phyloP scores from a whole-genome alignment of 1,140 invertebrate species.

The Paracyclopina nana region DNA sequence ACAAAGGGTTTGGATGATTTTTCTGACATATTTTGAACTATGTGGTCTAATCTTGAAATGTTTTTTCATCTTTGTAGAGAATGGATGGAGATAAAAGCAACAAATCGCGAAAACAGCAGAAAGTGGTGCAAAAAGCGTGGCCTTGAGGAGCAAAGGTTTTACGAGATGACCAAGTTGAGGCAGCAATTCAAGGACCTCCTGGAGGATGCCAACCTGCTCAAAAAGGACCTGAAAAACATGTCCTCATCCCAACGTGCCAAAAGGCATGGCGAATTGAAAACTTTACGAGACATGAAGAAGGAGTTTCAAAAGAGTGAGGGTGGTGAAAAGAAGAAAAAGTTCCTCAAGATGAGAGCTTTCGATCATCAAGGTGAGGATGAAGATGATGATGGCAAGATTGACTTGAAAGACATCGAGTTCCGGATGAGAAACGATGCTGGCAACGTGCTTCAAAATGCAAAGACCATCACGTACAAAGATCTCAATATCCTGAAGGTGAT shows the following conservation, averaged over 20 bases:
- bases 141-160: conserved; percentile 86
- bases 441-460: conserved; percentile 46
- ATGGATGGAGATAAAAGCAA: conserved; percentile 57
- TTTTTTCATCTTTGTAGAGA: too few relatives aligned
- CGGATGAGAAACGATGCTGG: conserved; percentile 46
- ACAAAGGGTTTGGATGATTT: neutral
- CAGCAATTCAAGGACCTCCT: conserved; percentile 70
- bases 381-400: conserved; percentile 35
- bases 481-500: conserved; percentile 74
- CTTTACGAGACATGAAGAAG: conserved; percentile 54
- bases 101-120: conserved; percentile 30
- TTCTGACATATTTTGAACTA: conserved; percentile 25
- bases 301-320: conserved; percentile 37
- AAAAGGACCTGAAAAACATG: conserved; percentile 31
- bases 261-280: conserved; percentile 64
- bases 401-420: conserved; percentile 83
- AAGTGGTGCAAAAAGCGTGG: conserved; percentile 71
- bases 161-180: conserved; percentile 81
- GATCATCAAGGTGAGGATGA: conserved; percentile 31
- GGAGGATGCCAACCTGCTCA: conserved; percentile 45
- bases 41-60: too few relatives aligned
- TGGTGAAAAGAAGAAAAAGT: conserved; percentile 42
- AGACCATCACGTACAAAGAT: conserved; percentile 53
- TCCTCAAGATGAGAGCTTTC: conserved; percentile 36
- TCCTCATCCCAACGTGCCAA: conserved; percentile 40